phyloP scores from a whole-genome alignment of 2,113 vertebrate species.

The Nesoenas mayeri region DNA sequence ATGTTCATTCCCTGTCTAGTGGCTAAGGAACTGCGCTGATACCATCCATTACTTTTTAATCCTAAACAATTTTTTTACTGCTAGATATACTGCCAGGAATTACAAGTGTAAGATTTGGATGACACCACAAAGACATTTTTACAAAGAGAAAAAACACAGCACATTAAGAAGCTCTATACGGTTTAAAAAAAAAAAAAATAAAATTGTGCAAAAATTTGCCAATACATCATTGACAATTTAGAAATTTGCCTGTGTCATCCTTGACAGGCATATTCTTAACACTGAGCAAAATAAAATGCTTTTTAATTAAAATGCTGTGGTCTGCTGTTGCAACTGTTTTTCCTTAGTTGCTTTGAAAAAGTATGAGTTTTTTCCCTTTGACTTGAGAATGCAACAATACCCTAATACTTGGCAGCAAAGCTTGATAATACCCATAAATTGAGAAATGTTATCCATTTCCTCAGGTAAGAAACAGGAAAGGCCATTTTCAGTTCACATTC shows the following conservation, averaged over 20 bases:
- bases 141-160: neutral
- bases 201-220: neutral
- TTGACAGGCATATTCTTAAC: neutral
- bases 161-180: neutral
- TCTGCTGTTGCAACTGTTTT: neutral
- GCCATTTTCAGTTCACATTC: neutral
- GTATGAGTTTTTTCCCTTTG: neutral
- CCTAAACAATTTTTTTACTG: slow-evolving; percentile 26
- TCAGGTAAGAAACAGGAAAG: neutral
- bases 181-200: neutral
- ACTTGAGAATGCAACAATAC: neutral
- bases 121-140: neutral
- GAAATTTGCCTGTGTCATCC: neutral
- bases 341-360: neutral
- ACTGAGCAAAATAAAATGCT: neutral
- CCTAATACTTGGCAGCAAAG: neutral
- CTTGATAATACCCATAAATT: neutral
- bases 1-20: neutral
- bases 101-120: neutral
- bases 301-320: neutral
- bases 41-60: slow-evolving; percentile 24
- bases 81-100: neutral
- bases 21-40: neutral
- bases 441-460: neutral
- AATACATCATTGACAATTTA: neutral